These are phyloP conservation scores for Globodera ellingtonae DNA, from an alignment of 1,140 invertebrate genomes.

Conservation along the genomic window DNA sequence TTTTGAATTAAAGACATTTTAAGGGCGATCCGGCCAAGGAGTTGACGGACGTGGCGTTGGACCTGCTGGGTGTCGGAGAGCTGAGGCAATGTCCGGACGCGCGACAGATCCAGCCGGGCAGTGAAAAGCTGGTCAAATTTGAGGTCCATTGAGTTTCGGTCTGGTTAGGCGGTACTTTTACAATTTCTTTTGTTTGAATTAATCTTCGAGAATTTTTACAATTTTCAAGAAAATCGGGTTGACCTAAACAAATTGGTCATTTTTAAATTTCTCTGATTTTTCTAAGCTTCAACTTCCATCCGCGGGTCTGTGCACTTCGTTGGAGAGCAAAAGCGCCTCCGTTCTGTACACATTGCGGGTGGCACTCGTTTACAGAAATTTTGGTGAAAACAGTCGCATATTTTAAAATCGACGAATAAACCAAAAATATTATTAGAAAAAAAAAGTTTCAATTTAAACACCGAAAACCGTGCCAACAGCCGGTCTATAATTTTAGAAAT, in stretches of 20 bases:
- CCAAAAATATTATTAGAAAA: not conserved
- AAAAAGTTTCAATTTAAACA: not conserved
- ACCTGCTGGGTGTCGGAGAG: not conserved
- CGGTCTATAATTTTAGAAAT: too few relatives aligned
- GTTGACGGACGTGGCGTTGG: not conserved
- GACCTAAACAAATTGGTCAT: too few relatives aligned
- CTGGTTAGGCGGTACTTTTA: too few relatives aligned
- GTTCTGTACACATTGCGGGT: conserved; percentile 27
- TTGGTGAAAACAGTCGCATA: conserved; percentile 10
- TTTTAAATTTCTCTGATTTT: not conserved
- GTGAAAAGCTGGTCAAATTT: conserved; percentile 24
- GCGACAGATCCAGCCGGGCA: not conserved
- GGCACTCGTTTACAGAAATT: conserved; percentile 14
- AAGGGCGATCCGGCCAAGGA: not conserved
- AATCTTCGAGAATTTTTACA: too few relatives aligned
- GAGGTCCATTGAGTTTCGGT: not conserved
- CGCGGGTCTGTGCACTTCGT: conserved; percentile 18
- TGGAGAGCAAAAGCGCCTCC: conserved; percentile 36
- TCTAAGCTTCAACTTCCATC: not conserved
- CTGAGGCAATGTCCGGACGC: not conserved
- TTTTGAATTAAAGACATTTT: not conserved
- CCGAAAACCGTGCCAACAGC: too few relatives aligned
- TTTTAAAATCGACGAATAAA: not conserved
- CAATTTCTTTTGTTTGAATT: too few relatives aligned
- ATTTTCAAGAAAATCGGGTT: too few relatives aligned